phyloP scores from a whole-genome alignment of 1,140 invertebrate genomes.

The Diplogasteroides magnus region DNA sequence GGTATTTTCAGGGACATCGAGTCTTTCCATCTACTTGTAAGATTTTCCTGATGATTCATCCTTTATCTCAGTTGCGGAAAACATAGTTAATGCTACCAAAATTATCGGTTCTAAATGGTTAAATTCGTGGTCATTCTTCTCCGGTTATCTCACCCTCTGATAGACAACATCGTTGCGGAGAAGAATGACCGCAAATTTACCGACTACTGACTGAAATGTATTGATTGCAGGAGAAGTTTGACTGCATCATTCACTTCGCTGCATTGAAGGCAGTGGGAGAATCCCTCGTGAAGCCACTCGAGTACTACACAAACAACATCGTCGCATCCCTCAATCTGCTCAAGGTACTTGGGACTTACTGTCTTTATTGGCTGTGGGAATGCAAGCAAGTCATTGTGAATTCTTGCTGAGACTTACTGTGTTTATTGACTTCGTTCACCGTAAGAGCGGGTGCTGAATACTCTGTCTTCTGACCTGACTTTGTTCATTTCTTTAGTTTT shows the following conservation, averaged over 20 bases:
- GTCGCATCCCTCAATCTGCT: conserved; percentile 81
- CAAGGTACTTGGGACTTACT: conserved; percentile 69
- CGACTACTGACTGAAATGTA: not conserved
- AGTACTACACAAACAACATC: conserved; percentile 87
- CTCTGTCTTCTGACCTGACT: too few species aligned
- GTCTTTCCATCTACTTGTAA: too few species aligned
- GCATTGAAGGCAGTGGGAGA: conserved; percentile 96
- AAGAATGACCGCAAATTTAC: not conserved
- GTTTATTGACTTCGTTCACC: too few species aligned
- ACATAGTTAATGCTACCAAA: too few species aligned
- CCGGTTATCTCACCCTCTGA: not conserved
- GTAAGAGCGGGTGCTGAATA: too few species aligned
- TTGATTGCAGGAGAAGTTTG: conserved; percentile 69
- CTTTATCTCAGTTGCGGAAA: too few species aligned
- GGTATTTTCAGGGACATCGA: too few species aligned
- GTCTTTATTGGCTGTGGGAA: too few species aligned
- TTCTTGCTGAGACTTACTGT: too few species aligned
- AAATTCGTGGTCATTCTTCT: not conserved
- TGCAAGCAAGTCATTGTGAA: too few species aligned
- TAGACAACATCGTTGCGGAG: not conserved
- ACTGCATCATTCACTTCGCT: conserved; percentile 94
- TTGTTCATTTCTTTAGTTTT: too few species aligned
- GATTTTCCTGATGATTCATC: too few species aligned
- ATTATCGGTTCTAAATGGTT: not conserved
- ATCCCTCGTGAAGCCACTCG: conserved; percentile 82